Evolutionary conservation across 2,797 vertebrate genomes (phyloP), one percentile per base, ranked within the genome.

Genomic region (Gymnothorax reevesii): DNA sequence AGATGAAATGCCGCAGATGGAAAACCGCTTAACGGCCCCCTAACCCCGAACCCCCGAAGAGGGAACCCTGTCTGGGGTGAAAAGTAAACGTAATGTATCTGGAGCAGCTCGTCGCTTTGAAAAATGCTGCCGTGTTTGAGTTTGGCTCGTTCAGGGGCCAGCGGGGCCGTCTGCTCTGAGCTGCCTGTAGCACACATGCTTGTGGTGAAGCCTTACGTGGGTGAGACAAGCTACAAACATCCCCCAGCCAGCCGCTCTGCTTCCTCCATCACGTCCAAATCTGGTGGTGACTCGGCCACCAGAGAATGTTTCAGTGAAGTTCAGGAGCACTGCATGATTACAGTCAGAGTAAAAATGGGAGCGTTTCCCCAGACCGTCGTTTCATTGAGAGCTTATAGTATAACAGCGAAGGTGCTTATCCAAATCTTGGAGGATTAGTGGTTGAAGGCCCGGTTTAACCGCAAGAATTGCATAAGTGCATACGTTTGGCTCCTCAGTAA

Each of bases 51-150:
- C 62, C 62, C 62, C 62, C 62, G n/a, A 66, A 66, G 22, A 17
- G 27, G 22, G 17, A 4, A 52, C 8, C 54, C 9, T n/a, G 17
- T 79, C 75, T 54, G 42, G 49, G 42, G 49, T 79, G 42, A 79
- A 79, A 79, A 79, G 22, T 79, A 79, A n/a, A 79, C 17, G 75
- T 79, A 79, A 52, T 22, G n/a, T 54, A 20, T 79, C 49, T 22
- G 57, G 13, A 59, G 57, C 71, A 75, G 71, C 33, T 79, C n/a
- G 49, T 15, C 20, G 8, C 15, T 49, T 4, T 49, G 15, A n/a
- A 52, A 17, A n/a, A 54, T 22, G 3, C 6, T 8, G 49, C 75
- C 17, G 25, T 12, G 71, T 79, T 52, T 54, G 75, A 79, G 54
- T 54, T 54, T 79, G 75, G 15, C 75, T 79, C 4, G 0, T n/a